These are phyloP conservation scores for Opisthocomus hoazin DNA, from an alignment of 2,113 vertebrate genomes.

Conservation along the genomic window DNA sequence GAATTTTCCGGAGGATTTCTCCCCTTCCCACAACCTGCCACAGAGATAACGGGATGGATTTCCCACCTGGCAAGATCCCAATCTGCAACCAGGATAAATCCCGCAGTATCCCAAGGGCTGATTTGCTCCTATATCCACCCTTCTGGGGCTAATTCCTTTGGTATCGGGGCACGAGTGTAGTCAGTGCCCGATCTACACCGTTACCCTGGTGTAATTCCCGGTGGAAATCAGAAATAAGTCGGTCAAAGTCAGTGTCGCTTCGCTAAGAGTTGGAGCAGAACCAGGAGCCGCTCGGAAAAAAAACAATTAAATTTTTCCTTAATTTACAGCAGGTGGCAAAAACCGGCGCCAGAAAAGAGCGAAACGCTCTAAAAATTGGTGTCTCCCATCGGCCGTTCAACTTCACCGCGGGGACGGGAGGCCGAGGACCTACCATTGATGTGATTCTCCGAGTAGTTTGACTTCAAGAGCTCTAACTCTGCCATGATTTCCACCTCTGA, in stretches of 20 bases:
- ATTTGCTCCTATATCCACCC: background rate
- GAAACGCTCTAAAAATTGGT: background rate
- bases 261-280: background rate
- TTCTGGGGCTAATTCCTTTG: background rate
- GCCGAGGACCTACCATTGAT: background rate
- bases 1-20: background rate
- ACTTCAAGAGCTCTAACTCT: background rate
- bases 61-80: background rate
- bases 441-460: background rate
- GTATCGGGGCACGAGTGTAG: background rate
- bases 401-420: fast-evolving
- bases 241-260: fast-evolving
- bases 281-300: background rate
- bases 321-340: background rate
- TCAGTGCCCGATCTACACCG: fast-evolving
- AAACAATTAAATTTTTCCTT: background rate
- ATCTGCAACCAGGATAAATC: too few species aligned
- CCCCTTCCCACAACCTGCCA: background rate
- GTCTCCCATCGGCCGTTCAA: fast-evolving
- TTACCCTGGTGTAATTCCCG: fast-evolving
- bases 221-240: background rate
- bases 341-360: background rate
- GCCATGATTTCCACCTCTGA: background rate
- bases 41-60: background rate
- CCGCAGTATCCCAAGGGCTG: too few species aligned